These are phyloP conservation scores for Tetropium fuscum DNA, from an alignment of 2,888 invertebrate species.

Conservation along the genomic window DNA sequence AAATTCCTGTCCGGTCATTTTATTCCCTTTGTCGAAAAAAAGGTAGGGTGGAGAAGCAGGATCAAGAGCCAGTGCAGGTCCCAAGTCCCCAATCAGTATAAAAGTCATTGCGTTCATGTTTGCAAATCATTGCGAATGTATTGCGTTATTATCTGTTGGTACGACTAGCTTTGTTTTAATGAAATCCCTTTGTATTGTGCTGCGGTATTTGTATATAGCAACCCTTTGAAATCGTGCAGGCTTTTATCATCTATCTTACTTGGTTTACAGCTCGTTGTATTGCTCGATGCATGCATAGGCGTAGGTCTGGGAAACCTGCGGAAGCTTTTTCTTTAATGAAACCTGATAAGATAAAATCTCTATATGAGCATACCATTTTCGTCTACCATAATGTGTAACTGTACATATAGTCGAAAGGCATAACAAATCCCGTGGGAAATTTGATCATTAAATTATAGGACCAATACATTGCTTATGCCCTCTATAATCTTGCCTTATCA, in stretches of 20 bases:
- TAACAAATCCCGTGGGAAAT: no score
- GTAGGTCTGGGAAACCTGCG: not conserved
- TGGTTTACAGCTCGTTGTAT: not conserved
- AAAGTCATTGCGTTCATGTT: conserved; percentile 16
- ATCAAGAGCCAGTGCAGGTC: not conserved
- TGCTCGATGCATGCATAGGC: not conserved
- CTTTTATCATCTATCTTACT: conserved; percentile 7
- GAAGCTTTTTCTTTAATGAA: not conserved
- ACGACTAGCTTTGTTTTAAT: conserved; percentile 14
- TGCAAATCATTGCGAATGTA: conserved; percentile 16
- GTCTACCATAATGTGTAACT: no score
- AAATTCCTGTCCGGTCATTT: no score
- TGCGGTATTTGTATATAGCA: conserved; percentile 2
- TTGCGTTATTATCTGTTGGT: conserved; percentile 3
- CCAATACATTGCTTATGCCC: no score
- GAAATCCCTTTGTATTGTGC: conserved; percentile 7
- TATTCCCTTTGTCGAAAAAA: conserved; percentile 1
- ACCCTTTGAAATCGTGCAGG: conserved; percentile 7
- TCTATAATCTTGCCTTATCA: no score
- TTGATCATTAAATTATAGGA: no score
- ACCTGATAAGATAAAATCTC: no score
- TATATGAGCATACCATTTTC: no score
- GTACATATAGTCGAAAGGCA: no score
- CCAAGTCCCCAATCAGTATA: conserved; percentile 6
- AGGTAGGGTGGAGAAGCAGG: not conserved